Base-by-base conservation (phyloP, 92 coral and sea anemone genomes). In the Epizoanthus fatuus region DNA sequence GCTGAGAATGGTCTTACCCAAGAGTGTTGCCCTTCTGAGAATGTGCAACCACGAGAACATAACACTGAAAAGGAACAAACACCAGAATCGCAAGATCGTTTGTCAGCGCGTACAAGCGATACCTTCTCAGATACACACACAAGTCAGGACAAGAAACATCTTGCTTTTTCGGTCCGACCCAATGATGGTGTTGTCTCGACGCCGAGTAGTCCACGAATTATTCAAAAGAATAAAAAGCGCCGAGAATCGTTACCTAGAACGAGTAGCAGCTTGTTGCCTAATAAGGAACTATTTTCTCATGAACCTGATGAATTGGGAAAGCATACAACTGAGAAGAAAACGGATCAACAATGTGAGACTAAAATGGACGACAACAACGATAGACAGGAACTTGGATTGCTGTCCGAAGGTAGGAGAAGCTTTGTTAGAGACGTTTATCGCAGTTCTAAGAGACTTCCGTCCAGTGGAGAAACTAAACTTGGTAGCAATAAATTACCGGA, bases 361-460 rank as follows among this genome's bases (percentile, higher is more conserved):
- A 9, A 49, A 47, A 38, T 10, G 1, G 25, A 13, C 11, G 32
- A 4, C 15, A 76, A 10, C 55, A 39, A n/a, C 10, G 14, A 74
- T 5, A 76, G 63, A 39, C 66, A 54, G 47, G 81, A 76, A 7
- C 11, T 58, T 16, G 53, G 22, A 7, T 58, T 53, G 51, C 49
- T 58, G 15, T 57, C 54, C 12, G 69, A 39, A 9, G 54, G 40
- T 15, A 19, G 63, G 44, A 44, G 35, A 47, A 59, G 38, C 25
- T 76, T 67, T 39, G 81, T 76, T 40, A 59, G 25, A 76, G 69
- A 76, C 20, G 11, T 76, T 3, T 76, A 76, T 63, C 62, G 68
- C 5, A 76, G 53, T 59, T 57, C 25, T 17, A 39, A 76, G 15
- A 76, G 54, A 76, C 42, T 8, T 8, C 13, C 68, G 32, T 17